Evolutionary conservation across 2,113 vertebrate species (phyloP).

Genomic region (Carlito syrichta): DNA sequence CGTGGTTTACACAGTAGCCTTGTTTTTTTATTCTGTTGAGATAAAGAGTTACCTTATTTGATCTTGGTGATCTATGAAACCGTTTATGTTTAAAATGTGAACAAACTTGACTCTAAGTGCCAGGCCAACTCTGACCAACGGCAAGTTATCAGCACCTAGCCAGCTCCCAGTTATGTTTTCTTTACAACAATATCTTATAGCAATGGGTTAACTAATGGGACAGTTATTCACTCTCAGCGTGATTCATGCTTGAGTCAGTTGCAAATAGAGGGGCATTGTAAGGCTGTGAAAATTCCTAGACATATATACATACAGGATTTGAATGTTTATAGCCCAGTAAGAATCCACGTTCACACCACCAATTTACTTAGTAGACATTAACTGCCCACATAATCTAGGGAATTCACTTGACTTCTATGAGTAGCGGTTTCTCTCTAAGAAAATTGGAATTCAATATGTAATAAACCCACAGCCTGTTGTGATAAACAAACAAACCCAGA

Average conservation of each 20-base stretch:
- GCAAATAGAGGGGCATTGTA: not conserved
- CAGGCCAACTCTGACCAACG: not conserved
- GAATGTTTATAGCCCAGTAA: not conserved
- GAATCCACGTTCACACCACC: not conserved
- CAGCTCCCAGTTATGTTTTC: not conserved
- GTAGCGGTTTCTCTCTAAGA: not conserved
- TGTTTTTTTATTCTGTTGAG: not conserved
- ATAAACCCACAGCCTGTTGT: not conserved
- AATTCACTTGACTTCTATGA: not conserved
- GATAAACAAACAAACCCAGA: not conserved
- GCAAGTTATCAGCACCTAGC: not conserved
- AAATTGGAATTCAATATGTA: not conserved
- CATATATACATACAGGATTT: not conserved
- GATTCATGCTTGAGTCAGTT: not conserved
- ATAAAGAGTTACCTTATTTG: not conserved
- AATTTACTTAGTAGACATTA: not conserved
- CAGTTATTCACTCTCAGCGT: not conserved
- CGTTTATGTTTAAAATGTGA: not conserved
- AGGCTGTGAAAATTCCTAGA: not conserved
- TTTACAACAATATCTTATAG: not conserved
- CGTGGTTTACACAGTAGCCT: not conserved
- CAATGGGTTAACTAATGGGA: not conserved
- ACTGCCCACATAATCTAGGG: not conserved
- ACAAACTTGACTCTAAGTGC: not conserved
- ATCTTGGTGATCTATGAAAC: not conserved